These are phyloP conservation scores for Deroptyus accipitrinus DNA, from an alignment of 2,113 vertebrate genomes.

Conservation along the genomic window DNA sequence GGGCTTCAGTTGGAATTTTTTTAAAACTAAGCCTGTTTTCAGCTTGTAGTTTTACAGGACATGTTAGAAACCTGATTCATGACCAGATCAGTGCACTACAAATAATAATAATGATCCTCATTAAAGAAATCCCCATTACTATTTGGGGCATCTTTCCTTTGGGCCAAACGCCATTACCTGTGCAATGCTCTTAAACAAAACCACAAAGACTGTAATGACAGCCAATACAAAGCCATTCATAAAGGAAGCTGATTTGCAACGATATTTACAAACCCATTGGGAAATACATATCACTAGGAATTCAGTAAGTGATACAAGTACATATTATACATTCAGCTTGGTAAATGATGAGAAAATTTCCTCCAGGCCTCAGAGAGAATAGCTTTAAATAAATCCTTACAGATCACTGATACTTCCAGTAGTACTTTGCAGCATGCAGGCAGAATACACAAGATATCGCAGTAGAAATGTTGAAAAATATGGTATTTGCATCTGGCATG, in stretches of 20 bases:
- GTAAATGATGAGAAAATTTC: slow-evolving; percentile 23
- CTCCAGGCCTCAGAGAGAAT: background rate
- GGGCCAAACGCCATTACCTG: background rate
- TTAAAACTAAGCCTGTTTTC: background rate
- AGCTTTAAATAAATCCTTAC: slow-evolving; percentile 23
- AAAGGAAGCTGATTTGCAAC: background rate
- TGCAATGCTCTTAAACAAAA: background rate
- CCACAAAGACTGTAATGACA: background rate
- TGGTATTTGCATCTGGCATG: background rate
- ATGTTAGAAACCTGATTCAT: background rate
- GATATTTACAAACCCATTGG: background rate
- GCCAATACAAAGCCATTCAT: background rate
- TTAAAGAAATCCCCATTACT: slow-evolving; percentile 27
- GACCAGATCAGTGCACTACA: slow-evolving; percentile 6
- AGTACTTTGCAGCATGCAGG: background rate
- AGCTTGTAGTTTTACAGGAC: background rate
- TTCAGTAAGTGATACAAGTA: slow-evolving; percentile 2
- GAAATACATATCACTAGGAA: slow-evolving; percentile 1
- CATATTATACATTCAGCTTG: slow-evolving; percentile 9
- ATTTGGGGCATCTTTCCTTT: background rate
- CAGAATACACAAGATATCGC: background rate
- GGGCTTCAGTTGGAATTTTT: background rate
- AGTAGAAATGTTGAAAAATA: background rate
- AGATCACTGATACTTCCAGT: background rate
- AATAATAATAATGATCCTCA: slow-evolving; percentile 35